Evolutionary conservation across 2,888 invertebrate species (phyloP), one percentile per base, ranked within the genome.

Genomic region (Alloscopus bannaensis): DNA sequence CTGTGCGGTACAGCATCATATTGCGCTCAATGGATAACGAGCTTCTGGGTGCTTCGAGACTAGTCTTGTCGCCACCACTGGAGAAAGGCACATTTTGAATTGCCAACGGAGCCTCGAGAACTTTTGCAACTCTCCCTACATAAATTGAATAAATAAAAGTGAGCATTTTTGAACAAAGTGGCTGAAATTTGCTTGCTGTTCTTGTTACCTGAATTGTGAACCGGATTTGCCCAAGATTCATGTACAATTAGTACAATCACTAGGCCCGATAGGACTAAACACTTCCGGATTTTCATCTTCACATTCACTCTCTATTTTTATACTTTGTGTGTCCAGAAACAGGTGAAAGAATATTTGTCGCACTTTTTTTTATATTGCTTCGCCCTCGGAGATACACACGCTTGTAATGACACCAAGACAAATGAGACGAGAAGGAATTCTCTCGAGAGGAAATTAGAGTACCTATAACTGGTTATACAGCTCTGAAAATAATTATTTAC

Each of bases 1-100:
- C 45, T 22, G 73, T 29, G 28, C 57, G 55, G 47, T 65, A 73
- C 13, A 73, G 45, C 73, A 73, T 73, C 73, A 73, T 73, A 22
- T 65, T 73, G 11, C 31, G 6, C 28, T 64, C 72, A 1, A 47
- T 36, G 1, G 60, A 62, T 4, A 71, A 24, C 3, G 71, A 71
- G 3, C 71, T 28, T 11, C 60, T 42, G 18, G 71, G 60, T 20
- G 50, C 72, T 40, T 72, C 22, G 1, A 72, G 28, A 24, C n/a
- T 36, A 11, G 36, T 64, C 1, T n/a, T 40, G 13, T 68, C 55
- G 22, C 42, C 29, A n/a, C n/a, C n/a, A n/a, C n/a, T n/a, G n/a
- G n/a, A n/a, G 0, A 3, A 16, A 28, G 42, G 6, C n/a, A 4
- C 42, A 18, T 47, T 22, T 20, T 47, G 47, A 13, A n/a, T 3